phyloP scores from a whole-genome alignment of 1,140 invertebrate genomes.

The Calephelis nemesis region DNA sequence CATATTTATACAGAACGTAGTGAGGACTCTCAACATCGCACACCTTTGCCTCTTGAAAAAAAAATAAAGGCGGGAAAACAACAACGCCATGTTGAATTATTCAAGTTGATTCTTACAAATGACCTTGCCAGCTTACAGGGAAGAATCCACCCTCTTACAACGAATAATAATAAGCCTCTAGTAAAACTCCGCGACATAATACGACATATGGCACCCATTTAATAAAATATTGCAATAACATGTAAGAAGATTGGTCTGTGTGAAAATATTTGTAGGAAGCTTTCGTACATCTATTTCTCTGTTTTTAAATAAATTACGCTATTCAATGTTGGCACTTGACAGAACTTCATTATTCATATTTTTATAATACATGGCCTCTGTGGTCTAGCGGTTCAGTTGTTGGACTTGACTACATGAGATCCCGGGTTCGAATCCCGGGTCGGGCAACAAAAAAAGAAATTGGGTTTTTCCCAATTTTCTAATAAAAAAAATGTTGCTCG shows the following conservation, averaged over 20 bases:
- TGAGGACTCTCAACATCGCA: slow-evolving; percentile 4
- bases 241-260: slow-evolving; percentile 5
- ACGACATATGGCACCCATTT: slow-evolving; percentile 46
- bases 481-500: too few relatives aligned
- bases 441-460: too few relatives aligned
- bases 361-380: too few relatives aligned
- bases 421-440: too few relatives aligned
- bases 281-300: too few relatives aligned
- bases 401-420: too few relatives aligned
- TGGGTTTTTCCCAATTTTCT: too few relatives aligned
- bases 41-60: slow-evolving; percentile 37
- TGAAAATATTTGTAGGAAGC: too few relatives aligned
- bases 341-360: too few relatives aligned
- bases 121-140: slow-evolving; percentile 30
- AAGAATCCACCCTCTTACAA: slow-evolving; percentile 18
- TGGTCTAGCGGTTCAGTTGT: too few relatives aligned
- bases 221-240: slow-evolving; percentile 23
- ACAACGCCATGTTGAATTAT: slow-evolving; percentile 38
- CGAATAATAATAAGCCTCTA: not conserved
- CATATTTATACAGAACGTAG: slow-evolving; percentile 28
- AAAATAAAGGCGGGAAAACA: slow-evolving; percentile 56
- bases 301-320: too few relatives aligned
- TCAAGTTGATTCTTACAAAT: slow-evolving; percentile 38
- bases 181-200: slow-evolving; percentile 36
- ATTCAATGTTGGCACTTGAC: too few relatives aligned